Base-by-base conservation (phyloP, 2,888 invertebrate genomes). In the Tachina lurida region DNA sequence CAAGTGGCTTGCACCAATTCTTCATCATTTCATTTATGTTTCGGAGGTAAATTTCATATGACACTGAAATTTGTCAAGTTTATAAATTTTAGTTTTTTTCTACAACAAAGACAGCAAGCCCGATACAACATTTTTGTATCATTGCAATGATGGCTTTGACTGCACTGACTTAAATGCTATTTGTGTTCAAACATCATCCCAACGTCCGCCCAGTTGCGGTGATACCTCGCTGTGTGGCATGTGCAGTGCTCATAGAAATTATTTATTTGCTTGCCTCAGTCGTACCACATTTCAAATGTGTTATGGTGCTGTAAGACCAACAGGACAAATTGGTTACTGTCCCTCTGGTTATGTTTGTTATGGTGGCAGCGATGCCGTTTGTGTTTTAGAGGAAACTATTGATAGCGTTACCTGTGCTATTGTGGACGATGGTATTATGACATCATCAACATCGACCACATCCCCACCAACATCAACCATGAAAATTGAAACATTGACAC, bases 1-100 rank as follows among this genome's bases (percentile, higher is more conserved):
- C 77, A 88, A 43, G 92, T 84, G 1, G 91, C 92, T 60, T 92
- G 92, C 79, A 87, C 92, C 0, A 92, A 92, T 74, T 91, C 91
- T 0, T 90, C 91, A 8, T 91, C 91, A 0, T 92, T 89, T 71
- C 88, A 92, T 67, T 81, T 90, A 52, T 92, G 92, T 75, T 91
- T 91, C 56, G 92, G 90, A 15, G 89, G 91, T 91, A 84, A 87
- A n/a, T 76, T 19, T 1, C 5, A 10, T 47, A 62, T n/a, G 19
- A 19, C 17, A 31, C 62, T 31, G 5, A 41, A 63, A 22, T n/a
- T 13, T 31, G 0, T 19, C 15, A 15, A 47, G n/a, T 10, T 31
- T 31, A 45, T 43, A n/a, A 31, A 7, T 19, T 47, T 45, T 41
- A 10, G 7, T 8, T 63, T 47, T 15, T 12, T 39, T 52, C 17